Evolutionary conservation across 92 coral and sea anemone genomes (phyloP).

Genomic region (Phenganax subtilis): DNA sequence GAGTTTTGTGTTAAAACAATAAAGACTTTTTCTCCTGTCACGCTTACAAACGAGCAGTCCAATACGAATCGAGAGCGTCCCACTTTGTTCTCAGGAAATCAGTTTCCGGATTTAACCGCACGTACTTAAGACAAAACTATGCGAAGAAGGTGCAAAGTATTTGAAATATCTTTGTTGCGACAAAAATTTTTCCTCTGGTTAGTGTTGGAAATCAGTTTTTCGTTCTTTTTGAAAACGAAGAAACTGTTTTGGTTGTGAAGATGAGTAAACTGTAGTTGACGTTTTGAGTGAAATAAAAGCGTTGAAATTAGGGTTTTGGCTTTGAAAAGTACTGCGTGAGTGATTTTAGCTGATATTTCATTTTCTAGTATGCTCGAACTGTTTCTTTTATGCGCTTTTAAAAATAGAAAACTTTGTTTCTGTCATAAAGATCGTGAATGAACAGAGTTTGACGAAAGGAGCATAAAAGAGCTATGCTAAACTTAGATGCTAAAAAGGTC

Average conservation of each 20-base stretch:
- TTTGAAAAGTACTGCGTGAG: neutral
- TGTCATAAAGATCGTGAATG: no score
- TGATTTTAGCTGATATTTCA: no score
- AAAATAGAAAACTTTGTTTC: no score
- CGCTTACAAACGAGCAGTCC: neutral
- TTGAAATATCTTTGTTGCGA: neutral
- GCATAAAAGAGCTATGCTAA: no score
- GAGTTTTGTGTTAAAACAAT: neutral
- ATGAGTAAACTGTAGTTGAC: no score
- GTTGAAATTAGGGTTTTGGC: neutral
- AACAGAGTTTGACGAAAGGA: no score
- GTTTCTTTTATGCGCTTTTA: no score
- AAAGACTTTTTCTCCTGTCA: no score
- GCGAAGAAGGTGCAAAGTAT: neutral
- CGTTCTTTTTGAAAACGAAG: neutral
- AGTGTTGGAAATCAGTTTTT: no score
- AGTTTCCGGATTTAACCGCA: neutral
- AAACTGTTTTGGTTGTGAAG: neutral
- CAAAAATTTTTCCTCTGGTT: neutral
- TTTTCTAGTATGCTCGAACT: no score
- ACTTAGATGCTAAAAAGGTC: no score
- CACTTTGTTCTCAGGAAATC: neutral
- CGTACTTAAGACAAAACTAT: neutral
- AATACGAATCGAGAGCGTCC: neutral
- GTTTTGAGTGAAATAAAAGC: no score